Conservation (phyloP, 2,888 invertebrate species). For the Macrosoma leucophasiata region DNA sequence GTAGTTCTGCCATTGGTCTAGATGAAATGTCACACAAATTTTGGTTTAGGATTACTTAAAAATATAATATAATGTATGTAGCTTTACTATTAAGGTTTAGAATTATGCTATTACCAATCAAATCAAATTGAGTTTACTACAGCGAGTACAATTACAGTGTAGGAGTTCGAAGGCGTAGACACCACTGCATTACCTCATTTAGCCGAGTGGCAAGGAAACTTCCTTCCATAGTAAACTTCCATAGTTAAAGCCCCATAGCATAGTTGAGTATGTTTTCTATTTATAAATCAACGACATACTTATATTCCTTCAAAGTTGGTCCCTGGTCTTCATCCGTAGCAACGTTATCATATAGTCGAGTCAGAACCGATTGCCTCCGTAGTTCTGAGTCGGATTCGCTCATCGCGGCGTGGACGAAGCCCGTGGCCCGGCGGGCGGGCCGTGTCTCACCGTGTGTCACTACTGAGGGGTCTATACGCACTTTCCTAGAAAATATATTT, state of each 20-base stretch:
- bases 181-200: too few relatives aligned
- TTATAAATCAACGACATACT: slow-evolving; percentile 29
- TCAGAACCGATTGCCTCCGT: slow-evolving; percentile 37
- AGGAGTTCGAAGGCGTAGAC: too few relatives aligned
- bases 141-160: too few relatives aligned
- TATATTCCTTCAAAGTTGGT: slow-evolving; percentile 53
- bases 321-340: slow-evolving; percentile 25
- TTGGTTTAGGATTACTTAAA: too few relatives aligned
- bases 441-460: slow-evolving; percentile 14
- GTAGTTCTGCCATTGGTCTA: slow-evolving; percentile 34
- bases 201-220: slow-evolving; percentile 2
- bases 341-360: slow-evolving; percentile 40
- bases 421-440: slow-evolving; percentile 32
- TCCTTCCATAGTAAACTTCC: too few relatives aligned
- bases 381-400: slow-evolving; percentile 28
- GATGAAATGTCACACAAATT: slow-evolving; percentile 21
- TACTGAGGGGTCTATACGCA: slow-evolving; percentile 35
- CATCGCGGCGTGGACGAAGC: slow-evolving; percentile 24
- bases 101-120: too few relatives aligned
- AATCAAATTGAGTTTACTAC: too few relatives aligned
- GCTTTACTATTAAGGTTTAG: too few relatives aligned
- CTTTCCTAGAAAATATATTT: slow-evolving; percentile 31
- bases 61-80: too few relatives aligned
- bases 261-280: too few relatives aligned
- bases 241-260: neutral